Conservation (phyloP, 2,113 vertebrate species). For the Solea solea region DNA sequence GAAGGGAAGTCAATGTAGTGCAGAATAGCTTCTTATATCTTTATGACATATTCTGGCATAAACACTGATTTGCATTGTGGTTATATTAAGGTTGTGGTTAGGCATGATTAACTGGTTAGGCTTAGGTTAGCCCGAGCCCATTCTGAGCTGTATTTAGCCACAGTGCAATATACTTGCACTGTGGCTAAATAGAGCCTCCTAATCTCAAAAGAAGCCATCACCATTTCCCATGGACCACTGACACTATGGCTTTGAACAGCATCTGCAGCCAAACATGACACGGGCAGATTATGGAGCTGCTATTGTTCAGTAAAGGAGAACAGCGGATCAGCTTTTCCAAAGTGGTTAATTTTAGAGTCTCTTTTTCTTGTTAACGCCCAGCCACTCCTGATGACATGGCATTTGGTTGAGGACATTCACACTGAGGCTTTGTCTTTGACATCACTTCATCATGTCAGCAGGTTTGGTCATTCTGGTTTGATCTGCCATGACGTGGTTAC, state of each 20-base stretch:
- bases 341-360: constrained; percentile 68
- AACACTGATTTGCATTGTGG: no score
- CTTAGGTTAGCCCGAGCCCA: no score
- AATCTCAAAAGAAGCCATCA: constrained; percentile 69
- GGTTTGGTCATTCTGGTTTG: constrained; percentile 35
- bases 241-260: constrained; percentile 28
- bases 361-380: constrained; percentile 34
- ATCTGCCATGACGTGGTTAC: constrained; percentile 43
- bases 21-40: no score
- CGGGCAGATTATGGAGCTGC: constrained; percentile 36
- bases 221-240: constrained; percentile 34
- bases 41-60: no score
- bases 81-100: no score
- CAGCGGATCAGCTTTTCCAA: constrained; percentile 48
- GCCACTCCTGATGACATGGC: constrained; percentile 1
- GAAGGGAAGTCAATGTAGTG: no score
- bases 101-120: no score
- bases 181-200: constrained; percentile 62
- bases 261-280: constrained; percentile 50
- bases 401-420: constrained; percentile 30
- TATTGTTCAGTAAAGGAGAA: constrained; percentile 57
- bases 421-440: constrained; percentile 24
- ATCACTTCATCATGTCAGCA: background rate
- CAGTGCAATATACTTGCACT: constrained; percentile 27
- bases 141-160: no score